Conservation (phyloP, 1,140 invertebrate genomes). For the Planococcus citri region DNA sequence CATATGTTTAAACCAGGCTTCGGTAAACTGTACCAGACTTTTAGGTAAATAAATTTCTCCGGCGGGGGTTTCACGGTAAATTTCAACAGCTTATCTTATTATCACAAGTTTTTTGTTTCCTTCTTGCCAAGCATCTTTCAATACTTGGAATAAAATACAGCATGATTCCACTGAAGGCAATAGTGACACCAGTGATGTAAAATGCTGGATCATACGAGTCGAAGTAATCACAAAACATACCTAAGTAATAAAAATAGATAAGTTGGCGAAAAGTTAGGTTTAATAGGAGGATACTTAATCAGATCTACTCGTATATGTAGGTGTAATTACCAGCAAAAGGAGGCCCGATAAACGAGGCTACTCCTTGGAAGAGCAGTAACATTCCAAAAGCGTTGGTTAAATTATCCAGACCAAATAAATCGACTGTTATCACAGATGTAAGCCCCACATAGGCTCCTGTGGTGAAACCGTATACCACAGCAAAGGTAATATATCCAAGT, state of each 20-base stretch:
- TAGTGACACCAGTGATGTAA: conserved; percentile 63
- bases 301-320: conserved; percentile 19
- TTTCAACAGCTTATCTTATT: conserved; percentile 1
- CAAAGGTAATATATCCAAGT: conserved; percentile 42
- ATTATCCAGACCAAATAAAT: conserved; percentile 71
- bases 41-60: background rate
- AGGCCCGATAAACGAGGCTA: conserved; percentile 76
- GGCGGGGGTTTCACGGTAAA: background rate
- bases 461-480: conserved; percentile 70
- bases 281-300: background rate
- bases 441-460: conserved; percentile 86
- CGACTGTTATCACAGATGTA: conserved; percentile 79
- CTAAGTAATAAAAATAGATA: conserved; percentile 40
- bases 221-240: conserved; percentile 61
- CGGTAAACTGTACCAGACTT: background rate
- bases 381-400: conserved; percentile 89
- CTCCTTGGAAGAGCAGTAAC: conserved; percentile 77
- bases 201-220: conserved; percentile 75
- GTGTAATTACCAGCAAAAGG: conserved; percentile 65
- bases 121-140: conserved; percentile 37
- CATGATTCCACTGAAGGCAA: conserved; percentile 75
- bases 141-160: conserved; percentile 74
- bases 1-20: conserved; percentile 1
- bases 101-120: conserved; percentile 1
- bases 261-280: background rate